A percentile compares a stretch with the other conserved stretches of the same genome.
phyloP scores from a whole-genome alignment of 2,113 vertebrate species.

The Ahaetulla prasina region DNA sequence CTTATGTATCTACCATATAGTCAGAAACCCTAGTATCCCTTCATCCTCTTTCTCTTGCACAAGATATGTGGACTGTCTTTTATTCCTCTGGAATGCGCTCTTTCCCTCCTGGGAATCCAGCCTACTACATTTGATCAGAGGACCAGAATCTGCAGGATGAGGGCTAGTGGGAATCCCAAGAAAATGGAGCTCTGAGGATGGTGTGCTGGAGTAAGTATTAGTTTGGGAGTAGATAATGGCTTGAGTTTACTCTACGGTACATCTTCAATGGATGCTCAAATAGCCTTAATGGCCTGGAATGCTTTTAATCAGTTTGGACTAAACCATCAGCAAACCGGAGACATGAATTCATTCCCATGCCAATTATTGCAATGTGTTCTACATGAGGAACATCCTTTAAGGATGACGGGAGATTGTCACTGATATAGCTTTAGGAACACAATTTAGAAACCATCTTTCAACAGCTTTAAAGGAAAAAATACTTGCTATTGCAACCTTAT shows the following conservation, averaged over 20 bases:
- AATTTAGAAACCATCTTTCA: not conserved
- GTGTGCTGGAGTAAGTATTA: not conserved
- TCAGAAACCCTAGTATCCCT: not conserved
- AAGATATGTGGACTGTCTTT: not conserved
- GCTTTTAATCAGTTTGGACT: not conserved
- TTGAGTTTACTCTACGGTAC: not conserved
- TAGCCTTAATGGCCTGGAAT: not conserved
- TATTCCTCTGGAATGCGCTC: not conserved
- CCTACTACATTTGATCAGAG: not conserved
- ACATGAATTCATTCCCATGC: not conserved
- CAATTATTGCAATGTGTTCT: not conserved
- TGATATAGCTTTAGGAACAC: not conserved
- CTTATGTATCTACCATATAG: not conserved
- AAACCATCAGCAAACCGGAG: not conserved
- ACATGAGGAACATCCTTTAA: not conserved
- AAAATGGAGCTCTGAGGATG: not conserved
- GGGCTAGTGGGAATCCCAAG: not conserved
- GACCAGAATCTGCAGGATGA: not conserved
- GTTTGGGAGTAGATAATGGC: not conserved
- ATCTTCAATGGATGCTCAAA: not conserved
- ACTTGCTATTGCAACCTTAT: not conserved
- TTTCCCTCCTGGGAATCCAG: not conserved
- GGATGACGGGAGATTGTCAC: not conserved
- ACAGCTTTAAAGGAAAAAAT: not conserved
- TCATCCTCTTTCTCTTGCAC: not conserved